Base-by-base conservation (phyloP, 2,888 invertebrate species). In the Lysandra bellargus region DNA sequence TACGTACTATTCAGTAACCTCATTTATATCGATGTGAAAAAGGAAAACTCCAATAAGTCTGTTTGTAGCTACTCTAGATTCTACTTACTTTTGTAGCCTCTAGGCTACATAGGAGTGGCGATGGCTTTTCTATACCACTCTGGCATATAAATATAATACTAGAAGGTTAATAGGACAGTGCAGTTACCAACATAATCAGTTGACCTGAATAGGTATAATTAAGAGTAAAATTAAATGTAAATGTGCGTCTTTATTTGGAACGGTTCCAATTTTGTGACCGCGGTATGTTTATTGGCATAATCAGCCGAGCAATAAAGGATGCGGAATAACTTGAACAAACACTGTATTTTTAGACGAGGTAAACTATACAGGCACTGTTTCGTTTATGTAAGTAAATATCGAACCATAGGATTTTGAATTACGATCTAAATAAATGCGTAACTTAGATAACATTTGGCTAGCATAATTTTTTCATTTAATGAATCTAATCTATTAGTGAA, bases 241-340 rank as follows among this genome's bases (percentile, higher is more conserved):
- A 79, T 80, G 78, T 80, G 79, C 64, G 74, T 81, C 81, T 83
- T 83, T 82, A 81, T 83, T 82, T 83, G 83, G 83, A 83, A 81
- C 80, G 81, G 80, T 82, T 83, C 83, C 83, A 83, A 83, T 81
- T 82, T 81, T 80, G 79, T 80, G 81, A 82, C 82, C 80, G 80
- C 81, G 80, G 82, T 81, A 82, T 83, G 82, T 83, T 83, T 83
- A 83, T 82, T 81, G 83, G 83, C 79, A 81, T 80, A 81, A 82
- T 82, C 80, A 82, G 81, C 82, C 82, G 80, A 81, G 81, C 81
- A 83, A 83, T 82, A 80, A 82, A 82, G 81, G 80, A 82, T 60
- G 81, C 60, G 75, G 79, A 44, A 75, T 79, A 79, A 61, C 79
- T 75, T 79, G 72, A 75, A 79, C 79, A 61, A 61, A 72, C 30